Base-by-base conservation (phyloP, 2,113 vertebrate species). In the Platichthys flesus region DNA sequence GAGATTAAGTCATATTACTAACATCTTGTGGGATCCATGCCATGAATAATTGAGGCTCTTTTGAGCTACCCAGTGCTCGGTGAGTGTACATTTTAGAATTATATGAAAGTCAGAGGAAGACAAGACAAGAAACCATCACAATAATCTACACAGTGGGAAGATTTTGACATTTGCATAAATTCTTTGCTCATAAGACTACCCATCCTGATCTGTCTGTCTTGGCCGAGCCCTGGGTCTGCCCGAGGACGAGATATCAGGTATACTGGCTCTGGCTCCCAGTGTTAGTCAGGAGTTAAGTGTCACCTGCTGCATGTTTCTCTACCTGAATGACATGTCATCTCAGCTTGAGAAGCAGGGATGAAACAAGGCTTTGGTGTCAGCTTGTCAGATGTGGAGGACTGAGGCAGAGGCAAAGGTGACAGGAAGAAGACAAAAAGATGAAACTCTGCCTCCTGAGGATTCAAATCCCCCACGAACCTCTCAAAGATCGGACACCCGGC, bases 331-430 rank as follows among this genome's bases (percentile, higher is more conserved):
- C 47, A 79, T 68, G 79, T 74, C 86, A 58, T 37, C 70, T 9
- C 60, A 9, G 66, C 63, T 66, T 14, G 74, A 85, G 77, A 51
- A 88, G 73, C 73, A 42, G 31, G 23, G 83, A 88, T 83, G 28
- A 88, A 88, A 88, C 83, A 56, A 66, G 80, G 57, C 78, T 83
- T 79, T 85, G 81, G 74, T 81, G 81, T 86, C 81, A 74, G 12
- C 54, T 9, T 70, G 86, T 79, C 85, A 82, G 51, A 60, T 2
- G 47, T 10, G 67, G 45, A 79, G 67, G 75, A 67, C 26, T 3
- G 31, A 80, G 47, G 47, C 47, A 51, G 31, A 80, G 47, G 47
- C 47, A 51, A 16, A 83, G 76, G 83, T 83, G 77, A 86, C 72
- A 37, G 58, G 49, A 18, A 42, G 67, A 67, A 70, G 67, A 84